Conservation (phyloP, 2,113 vertebrate genomes). For the Trachemys scripta region DNA sequence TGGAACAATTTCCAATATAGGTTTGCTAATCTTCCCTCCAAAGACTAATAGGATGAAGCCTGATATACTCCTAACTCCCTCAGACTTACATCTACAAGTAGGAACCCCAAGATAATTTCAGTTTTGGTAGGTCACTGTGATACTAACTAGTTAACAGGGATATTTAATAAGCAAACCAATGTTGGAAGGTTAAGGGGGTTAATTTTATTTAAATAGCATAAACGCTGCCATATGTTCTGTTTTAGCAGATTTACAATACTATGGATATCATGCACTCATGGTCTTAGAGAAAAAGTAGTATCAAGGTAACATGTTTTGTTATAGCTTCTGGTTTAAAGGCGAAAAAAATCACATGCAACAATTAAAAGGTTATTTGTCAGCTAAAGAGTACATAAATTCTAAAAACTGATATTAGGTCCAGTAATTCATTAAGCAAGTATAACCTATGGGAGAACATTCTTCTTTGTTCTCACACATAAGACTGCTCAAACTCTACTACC, state of each 20-base stretch:
- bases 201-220: not conserved
- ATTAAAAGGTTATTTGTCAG: not conserved
- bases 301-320: not conserved
- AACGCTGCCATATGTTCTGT: not conserved
- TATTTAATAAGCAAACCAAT: fast-evolving
- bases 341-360: not conserved
- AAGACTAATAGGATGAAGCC: not conserved
- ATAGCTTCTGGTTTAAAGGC: not conserved
- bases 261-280: not conserved
- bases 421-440: not conserved
- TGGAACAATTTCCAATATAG: not conserved
- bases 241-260: not conserved
- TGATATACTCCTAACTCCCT: not conserved
- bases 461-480: not conserved
- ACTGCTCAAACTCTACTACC: not conserved
- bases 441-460: not conserved
- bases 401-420: not conserved
- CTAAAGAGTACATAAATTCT: not conserved
- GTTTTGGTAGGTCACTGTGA: not conserved
- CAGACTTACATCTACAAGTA: not conserved
- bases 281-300: not conserved
- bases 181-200: not conserved
- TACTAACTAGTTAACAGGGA: not conserved
- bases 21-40: not conserved
- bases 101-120: not conserved